Conservation (phyloP, 2,888 invertebrate genomes). For the Tribolium freemani region DNA sequence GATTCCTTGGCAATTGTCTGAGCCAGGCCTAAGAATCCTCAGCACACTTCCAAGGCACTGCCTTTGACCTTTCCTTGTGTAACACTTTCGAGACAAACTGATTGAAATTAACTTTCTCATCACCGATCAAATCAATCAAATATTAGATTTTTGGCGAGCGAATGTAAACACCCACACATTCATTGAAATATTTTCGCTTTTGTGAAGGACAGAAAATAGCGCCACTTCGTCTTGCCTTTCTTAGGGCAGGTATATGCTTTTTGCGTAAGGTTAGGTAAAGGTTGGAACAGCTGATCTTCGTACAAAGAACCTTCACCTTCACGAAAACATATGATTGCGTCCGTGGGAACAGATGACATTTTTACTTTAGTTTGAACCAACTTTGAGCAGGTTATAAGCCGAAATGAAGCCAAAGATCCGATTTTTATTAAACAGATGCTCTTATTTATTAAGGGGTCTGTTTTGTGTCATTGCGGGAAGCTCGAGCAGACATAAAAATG, state of each 20-base stretch:
- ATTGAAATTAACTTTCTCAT: background rate
- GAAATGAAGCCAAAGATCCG: too few relatives aligned
- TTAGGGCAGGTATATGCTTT: slow-evolving; percentile 38
- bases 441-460: too few relatives aligned
- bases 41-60: slow-evolving; percentile 45
- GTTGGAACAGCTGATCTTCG: slow-evolving; percentile 46
- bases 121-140: too few relatives aligned
- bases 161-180: background rate
- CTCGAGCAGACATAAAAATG: too few relatives aligned
- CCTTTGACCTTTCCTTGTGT: slow-evolving; percentile 15
- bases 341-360: slow-evolving; percentile 17
- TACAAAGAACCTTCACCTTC: slow-evolving; percentile 18
- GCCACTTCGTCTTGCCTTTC: slow-evolving; percentile 28
- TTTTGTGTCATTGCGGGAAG: too few relatives aligned
- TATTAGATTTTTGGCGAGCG: background rate
- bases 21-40: slow-evolving; percentile 34
- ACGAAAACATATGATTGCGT: slow-evolving; percentile 17
- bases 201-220: slow-evolving; percentile 15
- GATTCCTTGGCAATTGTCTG: slow-evolving; percentile 47
- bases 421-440: too few relatives aligned
- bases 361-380: background rate
- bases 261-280: slow-evolving; percentile 47
- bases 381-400: background rate
- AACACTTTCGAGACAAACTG: background rate
- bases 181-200: background rate